phyloP scores from a whole-genome alignment of 2,888 invertebrate genomes.

The Pristionchus maxplancki region DNA sequence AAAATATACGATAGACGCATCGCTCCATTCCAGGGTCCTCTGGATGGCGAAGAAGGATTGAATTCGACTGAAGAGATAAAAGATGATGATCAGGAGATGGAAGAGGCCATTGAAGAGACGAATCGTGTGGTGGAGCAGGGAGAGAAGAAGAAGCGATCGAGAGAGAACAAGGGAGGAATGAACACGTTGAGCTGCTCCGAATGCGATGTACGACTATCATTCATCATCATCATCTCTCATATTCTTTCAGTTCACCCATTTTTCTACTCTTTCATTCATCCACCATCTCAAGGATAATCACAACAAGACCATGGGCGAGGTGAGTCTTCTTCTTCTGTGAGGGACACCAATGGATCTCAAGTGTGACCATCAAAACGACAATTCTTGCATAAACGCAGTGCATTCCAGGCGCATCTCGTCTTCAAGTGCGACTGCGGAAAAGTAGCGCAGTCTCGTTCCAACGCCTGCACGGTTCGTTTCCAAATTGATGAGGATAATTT shows the following conservation, averaged over 20 bases:
- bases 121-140: neutral
- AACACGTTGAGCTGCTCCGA: neutral
- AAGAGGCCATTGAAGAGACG: neutral
- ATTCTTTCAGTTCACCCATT: neutral
- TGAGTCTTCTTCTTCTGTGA: too few species aligned
- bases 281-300: neutral
- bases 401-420: neutral
- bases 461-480: neutral
- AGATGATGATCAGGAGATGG: neutral
- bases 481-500: too few species aligned
- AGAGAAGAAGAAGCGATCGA: neutral
- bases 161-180: neutral
- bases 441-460: neutral
- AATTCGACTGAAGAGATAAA: neutral
- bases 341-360: too few species aligned
- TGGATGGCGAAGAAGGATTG: neutral
- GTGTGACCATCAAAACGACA: too few species aligned
- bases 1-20: too few species aligned
- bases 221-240: neutral
- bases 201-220: neutral
- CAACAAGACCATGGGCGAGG: neutral
- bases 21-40: neutral
- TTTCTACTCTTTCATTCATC: neutral
- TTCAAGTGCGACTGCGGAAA: neutral
- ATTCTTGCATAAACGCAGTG: too few species aligned